Percentiles rank a stretch among this genome's conserved stretches.
Conservation (phyloP, 2,888 invertebrate species). For the Chorisops tibialis region DNA sequence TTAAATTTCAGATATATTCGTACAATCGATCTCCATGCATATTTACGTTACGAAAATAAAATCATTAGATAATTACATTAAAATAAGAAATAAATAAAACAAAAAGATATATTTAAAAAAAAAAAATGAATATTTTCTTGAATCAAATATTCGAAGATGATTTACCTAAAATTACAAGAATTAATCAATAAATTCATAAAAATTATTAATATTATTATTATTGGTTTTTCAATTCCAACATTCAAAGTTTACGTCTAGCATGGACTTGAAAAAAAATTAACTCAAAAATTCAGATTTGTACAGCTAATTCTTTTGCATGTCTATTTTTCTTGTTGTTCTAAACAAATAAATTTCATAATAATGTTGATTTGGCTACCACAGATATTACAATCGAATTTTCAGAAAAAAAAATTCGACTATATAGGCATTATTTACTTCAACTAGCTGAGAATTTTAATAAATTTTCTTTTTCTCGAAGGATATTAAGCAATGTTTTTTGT, state of each 20-base stretch:
- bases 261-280: background rate
- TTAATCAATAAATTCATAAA: constrained; percentile 18
- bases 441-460: background rate
- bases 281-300: background rate
- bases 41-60: background rate
- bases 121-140: constrained; percentile 36
- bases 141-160: constrained; percentile 52
- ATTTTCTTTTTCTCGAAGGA: background rate
- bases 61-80: background rate
- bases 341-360: background rate
- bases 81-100: background rate
- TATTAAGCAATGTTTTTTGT: background rate
- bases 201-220: background rate
- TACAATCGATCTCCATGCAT: too few species aligned
- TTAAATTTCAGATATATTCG: too few species aligned
- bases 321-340: constrained; percentile 4
- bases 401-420: background rate
- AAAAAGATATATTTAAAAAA: background rate
- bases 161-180: constrained; percentile 35
- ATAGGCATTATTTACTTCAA: background rate
- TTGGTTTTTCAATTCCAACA: background rate
- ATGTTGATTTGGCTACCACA: constrained; percentile 39
- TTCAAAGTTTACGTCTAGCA: too few species aligned
- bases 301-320: too few species aligned
- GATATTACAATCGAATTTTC: constrained; percentile 32